Evolutionary conservation across 2,797 vertebrate species (phyloP), one percentile per base, ranked within the genome.

Genomic region (Synaphobranchus kaupii): DNA sequence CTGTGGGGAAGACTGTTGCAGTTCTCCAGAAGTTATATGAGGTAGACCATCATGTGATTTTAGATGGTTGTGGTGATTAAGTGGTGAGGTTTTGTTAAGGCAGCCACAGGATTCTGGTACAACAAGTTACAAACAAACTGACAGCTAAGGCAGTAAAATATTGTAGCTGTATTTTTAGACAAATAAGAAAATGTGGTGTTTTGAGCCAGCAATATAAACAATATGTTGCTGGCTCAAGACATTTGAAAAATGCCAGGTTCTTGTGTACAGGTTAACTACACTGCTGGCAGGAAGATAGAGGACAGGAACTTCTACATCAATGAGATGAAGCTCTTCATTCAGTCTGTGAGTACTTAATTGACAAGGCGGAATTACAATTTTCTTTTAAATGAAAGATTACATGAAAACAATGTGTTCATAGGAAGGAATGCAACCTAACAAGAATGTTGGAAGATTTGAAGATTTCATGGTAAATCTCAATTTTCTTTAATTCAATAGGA

Each of bases 191-290:
- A 13, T 80, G 1, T 80, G 22, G 28, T 48, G 44, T 80, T 7
- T n/a, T n/a, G n/a, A n/a, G n/a, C n/a, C n/a, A n/a, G n/a, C n/a
- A n/a, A n/a, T n/a, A n/a, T n/a, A n/a, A n/a, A n/a, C n/a, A n/a
- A n/a, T n/a, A n/a, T n/a, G n/a, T n/a, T 47, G 39, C 44, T 48
- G 22, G 7, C 44, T 81, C 47, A 81, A 17, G 12, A 15, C 17
- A 81, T 7, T 81, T 13, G 8, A 81, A 13, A 0, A 81, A 81
- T n/a, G 15, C 81, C 85, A 66, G 31, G 66, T 39, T 84, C 89
- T 83, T 88, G 82, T 83, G 71, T 90, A 52, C 91, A 96, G 95
- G 92, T 93, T 81, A 95, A 95, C 86, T 88, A 88, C 81, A 93
- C 84, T 63, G 89, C 92, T 58, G 88, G 88, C 25, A 89, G 82